These are phyloP conservation scores for Eurytoma californica DNA, from an alignment of 2,888 invertebrate genomes.

Conservation along the genomic window DNA sequence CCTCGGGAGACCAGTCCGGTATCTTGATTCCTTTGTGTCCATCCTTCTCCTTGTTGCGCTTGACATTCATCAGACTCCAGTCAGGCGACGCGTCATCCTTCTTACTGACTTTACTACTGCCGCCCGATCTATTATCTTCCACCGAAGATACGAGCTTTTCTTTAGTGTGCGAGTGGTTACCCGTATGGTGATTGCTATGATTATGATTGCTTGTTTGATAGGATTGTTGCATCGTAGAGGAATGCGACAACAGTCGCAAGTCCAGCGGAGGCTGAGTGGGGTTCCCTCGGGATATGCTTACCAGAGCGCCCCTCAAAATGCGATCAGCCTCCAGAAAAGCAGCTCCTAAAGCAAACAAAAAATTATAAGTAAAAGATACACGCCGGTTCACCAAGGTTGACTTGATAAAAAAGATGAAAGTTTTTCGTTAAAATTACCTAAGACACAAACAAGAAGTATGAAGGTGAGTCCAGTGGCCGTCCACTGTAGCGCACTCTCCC, in stretches of 20 bases:
- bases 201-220: constrained; percentile 14
- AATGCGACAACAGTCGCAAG: constrained; percentile 76
- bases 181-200: constrained; percentile 24
- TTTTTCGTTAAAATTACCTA: constrained; percentile 64
- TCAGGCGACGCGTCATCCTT: constrained; percentile 67
- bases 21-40: constrained; percentile 65
- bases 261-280: constrained; percentile 80
- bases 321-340: constrained; percentile 85
- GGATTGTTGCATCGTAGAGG: constrained; percentile 70
- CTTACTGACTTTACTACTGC: constrained; percentile 50
- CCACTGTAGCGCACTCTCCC: constrained; percentile 85
- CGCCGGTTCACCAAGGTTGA: neutral
- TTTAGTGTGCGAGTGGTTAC: constrained; percentile 45
- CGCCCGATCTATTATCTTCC: constrained; percentile 66
- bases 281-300: constrained; percentile 77
- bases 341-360: constrained; percentile 73
- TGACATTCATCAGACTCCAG: constrained; percentile 68
- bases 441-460: constrained; percentile 80
- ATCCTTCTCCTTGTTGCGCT: constrained; percentile 67
- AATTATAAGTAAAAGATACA: neutral
- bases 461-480: constrained; percentile 79
- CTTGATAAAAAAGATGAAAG: neutral
- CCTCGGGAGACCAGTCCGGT: constrained; percentile 70
- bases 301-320: constrained; percentile 78
- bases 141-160: constrained; percentile 46